Percentiles rank a stretch among this genome's conserved stretches.
These are phyloP conservation scores for Callorhinus ursinus DNA, from an alignment of 2,113 vertebrate genomes.

Conservation along the genomic window DNA sequence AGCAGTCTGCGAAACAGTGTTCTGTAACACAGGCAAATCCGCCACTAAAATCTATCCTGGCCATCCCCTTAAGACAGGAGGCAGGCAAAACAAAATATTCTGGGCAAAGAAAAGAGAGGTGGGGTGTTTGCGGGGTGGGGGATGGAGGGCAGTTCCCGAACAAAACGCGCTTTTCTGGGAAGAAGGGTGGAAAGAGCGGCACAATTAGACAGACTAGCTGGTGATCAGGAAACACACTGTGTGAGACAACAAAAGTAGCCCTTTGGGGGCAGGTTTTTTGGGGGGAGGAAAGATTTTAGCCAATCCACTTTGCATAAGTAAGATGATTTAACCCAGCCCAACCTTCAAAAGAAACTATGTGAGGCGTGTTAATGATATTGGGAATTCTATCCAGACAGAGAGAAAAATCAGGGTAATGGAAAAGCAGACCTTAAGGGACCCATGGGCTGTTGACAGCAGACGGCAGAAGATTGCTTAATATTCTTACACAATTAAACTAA, in stretches of 20 bases:
- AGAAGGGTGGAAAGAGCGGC: background rate
- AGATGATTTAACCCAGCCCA: slow-evolving; percentile 60
- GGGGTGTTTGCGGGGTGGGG: too few relatives aligned
- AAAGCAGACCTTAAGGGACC: slow-evolving; percentile 70
- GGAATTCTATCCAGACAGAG: slow-evolving; percentile 47
- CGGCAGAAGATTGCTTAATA: slow-evolving; percentile 78
- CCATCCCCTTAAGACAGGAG: background rate
- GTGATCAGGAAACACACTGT: background rate
- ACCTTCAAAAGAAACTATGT: slow-evolving; percentile 57
- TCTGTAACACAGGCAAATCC: background rate
- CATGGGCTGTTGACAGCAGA: slow-evolving; percentile 71
- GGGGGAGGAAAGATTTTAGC: slow-evolving; percentile 40
- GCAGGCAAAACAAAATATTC: background rate
- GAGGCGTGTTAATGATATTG: slow-evolving; percentile 57
- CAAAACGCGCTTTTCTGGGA: background rate
- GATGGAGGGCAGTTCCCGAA: background rate
- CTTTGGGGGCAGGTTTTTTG: slow-evolving; percentile 1
- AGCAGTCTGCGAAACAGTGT: background rate
- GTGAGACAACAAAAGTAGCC: slow-evolving; percentile 38
- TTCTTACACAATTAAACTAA: slow-evolving; percentile 85
- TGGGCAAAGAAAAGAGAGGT: background rate
- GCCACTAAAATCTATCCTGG: background rate
- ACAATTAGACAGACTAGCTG: background rate
- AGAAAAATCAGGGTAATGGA: slow-evolving; percentile 64
- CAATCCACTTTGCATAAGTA: slow-evolving; percentile 66